Evolutionary conservation across 2,888 invertebrate genomes (phyloP), one percentile per base, ranked within the genome.

Genomic region (Bursaphelenchus okinawaensis): DNA sequence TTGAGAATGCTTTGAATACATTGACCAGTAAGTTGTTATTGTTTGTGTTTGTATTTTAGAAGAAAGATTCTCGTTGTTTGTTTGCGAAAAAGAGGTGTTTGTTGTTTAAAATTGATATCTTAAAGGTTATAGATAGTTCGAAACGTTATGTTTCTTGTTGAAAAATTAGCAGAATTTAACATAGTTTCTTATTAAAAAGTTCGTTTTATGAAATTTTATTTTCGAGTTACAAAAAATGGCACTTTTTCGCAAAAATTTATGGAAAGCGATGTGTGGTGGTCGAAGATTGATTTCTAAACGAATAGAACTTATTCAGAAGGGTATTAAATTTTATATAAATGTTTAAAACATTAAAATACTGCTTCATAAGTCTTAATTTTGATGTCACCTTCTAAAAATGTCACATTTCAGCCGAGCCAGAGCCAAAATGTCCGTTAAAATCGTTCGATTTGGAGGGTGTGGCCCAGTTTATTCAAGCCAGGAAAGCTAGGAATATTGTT

Each of bases 401-500:
- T n/a, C n/a, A n/a, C n/a, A 19, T n/a, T 59, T 31, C 7, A 59
- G 60, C 29, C 19, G 60, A 59, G 50, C 60, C 60, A 22, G 24
- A 12, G 12, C 22, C 23, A 60, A 65, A 64, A 31, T 66, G 29
- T 19, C 67, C 59, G 29, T 51, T 70, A 24, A 24, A 72, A 16
- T 23, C 52, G 1, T 55, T 71, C 27, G 63, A 62, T n/a, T 52
- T 77, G 23, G 72, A 71, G 16, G 77, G 78, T 20, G 67, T 77
- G 26, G 75, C 74, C 16, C 66, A 75, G 8, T 77, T 62, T 66
- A 75, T 77, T 19, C 68, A 70, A 31, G 65, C 50, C 8, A 58
- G 67, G 23, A 66, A 75, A 22, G 75, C 73, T 1, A 55, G 68
- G 54, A 92, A 91, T 77, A 88, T 95, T 63, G 89, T 95, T 65